These are phyloP conservation scores for Chelonus formosanus DNA, from an alignment of 2,888 invertebrate species.

Conservation along the genomic window DNA sequence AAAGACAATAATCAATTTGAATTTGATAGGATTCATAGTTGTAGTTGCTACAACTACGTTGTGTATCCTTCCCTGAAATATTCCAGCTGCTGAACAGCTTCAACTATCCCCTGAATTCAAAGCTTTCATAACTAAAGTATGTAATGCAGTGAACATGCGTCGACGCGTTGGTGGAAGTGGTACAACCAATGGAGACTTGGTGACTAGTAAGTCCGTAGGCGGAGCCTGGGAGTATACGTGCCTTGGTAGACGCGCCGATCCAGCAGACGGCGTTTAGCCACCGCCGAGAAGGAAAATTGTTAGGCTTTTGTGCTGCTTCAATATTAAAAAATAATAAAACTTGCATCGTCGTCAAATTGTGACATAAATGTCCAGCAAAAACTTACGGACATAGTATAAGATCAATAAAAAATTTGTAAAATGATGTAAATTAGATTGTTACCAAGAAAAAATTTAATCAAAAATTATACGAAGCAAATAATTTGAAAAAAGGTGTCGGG, in stretches of 20 bases:
- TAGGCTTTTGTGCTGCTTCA: conserved; percentile 14
- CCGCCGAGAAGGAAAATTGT: conserved; percentile 47
- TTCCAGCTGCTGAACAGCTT: conserved; percentile 10
- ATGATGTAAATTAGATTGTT: conserved; percentile 15
- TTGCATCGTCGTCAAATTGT: not conserved
- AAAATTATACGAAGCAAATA: conserved; percentile 10
- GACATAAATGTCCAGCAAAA: not conserved
- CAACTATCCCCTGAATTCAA: conserved; percentile 5
- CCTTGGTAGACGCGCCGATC: conserved; percentile 39
- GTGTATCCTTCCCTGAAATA: not conserved
- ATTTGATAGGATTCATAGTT: no score
- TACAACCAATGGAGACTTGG: conserved; percentile 41
- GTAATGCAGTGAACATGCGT: not conserved
- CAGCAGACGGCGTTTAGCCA: conserved; percentile 61
- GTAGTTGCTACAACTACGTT: not conserved
- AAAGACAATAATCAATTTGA: no score
- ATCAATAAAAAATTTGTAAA: not conserved
- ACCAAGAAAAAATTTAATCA: not conserved
- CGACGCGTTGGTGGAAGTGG: conserved; percentile 40
- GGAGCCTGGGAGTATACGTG: conserved; percentile 54
- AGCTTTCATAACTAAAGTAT: not conserved
- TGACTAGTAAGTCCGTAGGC: conserved; percentile 47
- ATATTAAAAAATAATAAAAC: not conserved
- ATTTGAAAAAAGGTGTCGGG: conserved; percentile 11
- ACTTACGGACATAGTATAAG: not conserved